These are phyloP conservation scores for Andrena minutula DNA, from an alignment of 2,888 invertebrate genomes.

Conservation along the genomic window DNA sequence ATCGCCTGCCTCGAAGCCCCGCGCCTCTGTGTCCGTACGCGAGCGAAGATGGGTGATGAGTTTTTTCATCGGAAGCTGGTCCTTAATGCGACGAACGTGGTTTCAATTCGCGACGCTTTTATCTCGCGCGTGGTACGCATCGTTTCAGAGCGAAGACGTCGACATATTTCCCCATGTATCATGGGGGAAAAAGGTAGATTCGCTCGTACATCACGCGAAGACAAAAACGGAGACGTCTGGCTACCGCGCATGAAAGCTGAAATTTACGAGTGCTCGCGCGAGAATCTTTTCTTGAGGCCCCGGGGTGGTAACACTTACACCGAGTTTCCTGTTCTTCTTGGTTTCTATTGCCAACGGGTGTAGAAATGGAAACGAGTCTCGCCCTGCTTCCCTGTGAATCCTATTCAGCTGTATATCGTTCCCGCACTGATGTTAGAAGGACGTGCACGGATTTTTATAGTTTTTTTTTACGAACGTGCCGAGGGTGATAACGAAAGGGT, in stretches of 20 bases:
- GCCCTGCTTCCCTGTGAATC: conserved; percentile 4
- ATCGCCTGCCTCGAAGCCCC: conserved; percentile 19
- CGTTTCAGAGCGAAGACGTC: conserved; percentile 18
- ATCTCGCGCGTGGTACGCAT: conserved; percentile 15
- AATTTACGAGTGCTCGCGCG: conserved; percentile 58
- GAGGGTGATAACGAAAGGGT: too few species aligned
- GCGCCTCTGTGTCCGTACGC: neutral
- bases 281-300: conserved; percentile 37
- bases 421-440: neutral
- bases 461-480: too few species aligned
- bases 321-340: neutral
- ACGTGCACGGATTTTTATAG: neutral
- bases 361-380: conserved; percentile 12
- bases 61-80: neutral
- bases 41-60: neutral
- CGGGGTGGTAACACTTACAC: conserved; percentile 40
- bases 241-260: conserved; percentile 27
- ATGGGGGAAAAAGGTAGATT: conserved; percentile 37
- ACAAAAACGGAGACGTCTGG: conserved; percentile 53
- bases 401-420: conserved; percentile 1
- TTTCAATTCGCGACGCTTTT: conserved; percentile 18
- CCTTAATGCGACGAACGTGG: conserved; percentile 25
- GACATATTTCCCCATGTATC: conserved; percentile 46
- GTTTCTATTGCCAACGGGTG: conserved; percentile 13
- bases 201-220: conserved; percentile 54